phyloP scores from a whole-genome alignment of 2,113 vertebrate species.

The Cyphomyrus discorhynchus region DNA sequence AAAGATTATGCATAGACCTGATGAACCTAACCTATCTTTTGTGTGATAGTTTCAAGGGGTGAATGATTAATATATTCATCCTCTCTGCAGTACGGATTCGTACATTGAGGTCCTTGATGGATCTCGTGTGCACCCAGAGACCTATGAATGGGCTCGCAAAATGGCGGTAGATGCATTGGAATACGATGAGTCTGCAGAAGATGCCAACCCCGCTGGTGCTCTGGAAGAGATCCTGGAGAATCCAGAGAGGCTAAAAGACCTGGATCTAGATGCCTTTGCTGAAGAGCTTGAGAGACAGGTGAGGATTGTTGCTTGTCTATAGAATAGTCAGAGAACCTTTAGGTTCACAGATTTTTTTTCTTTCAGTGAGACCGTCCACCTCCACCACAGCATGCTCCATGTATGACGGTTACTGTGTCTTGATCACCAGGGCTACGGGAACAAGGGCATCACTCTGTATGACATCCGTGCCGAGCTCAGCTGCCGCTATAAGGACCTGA shows the following conservation, averaged over 20 bases:
- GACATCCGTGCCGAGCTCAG: constrained; percentile 96
- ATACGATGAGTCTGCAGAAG: constrained; percentile 93
- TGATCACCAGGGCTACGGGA: constrained; percentile 79
- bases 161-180: constrained; percentile 97
- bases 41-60: not conserved
- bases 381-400: not conserved
- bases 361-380: not conserved
- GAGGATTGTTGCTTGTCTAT: not conserved
- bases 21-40: not conserved
- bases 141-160: constrained; percentile 96
- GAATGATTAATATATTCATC: not conserved
- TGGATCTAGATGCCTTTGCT: constrained; percentile 93
- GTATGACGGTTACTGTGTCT: not conserved
- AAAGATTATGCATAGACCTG: not conserved
- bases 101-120: constrained; percentile 97
- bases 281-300: constrained; percentile 98
- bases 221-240: constrained; percentile 97
- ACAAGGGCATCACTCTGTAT: constrained; percentile 96
- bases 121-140: constrained; percentile 94
- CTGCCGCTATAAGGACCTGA: constrained; percentile 94
- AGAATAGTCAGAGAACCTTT: not conserved
- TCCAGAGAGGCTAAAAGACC: constrained; percentile 89
- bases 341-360: not conserved
- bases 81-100: constrained; percentile 81
- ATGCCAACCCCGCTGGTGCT: constrained; percentile 95